These are phyloP conservation scores for Andrena dorsata DNA, from an alignment of 2,888 invertebrate genomes.

Conservation along the genomic window DNA sequence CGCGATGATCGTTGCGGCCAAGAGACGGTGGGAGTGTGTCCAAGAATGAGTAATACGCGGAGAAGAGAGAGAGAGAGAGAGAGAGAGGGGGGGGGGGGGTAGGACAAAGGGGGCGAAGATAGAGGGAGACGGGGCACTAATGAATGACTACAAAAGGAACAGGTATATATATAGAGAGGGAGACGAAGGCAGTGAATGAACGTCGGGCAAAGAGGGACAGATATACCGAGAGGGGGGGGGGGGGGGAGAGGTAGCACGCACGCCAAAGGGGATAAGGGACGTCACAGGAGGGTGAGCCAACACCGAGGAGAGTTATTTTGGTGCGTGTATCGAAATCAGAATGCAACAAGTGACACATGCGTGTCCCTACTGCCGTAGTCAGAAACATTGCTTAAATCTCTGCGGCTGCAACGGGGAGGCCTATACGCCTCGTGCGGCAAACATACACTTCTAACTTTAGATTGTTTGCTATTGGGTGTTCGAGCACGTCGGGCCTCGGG, in stretches of 20 bases:
- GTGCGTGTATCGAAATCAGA: conserved; percentile 79
- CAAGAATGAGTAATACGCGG: conserved; percentile 61
- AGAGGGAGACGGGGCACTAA: conserved; percentile 60
- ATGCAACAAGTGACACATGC: conserved; percentile 82
- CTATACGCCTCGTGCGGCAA: conserved; percentile 53
- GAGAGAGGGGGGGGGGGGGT: conserved; percentile 42
- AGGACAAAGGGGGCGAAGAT: conserved; percentile 35
- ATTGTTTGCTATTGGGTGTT: conserved; percentile 51
- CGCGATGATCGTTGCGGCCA: not conserved
- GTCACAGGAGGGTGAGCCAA: conserved; percentile 48
- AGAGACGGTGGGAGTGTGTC: conserved; percentile 50
- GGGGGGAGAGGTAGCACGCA: conserved; percentile 53
- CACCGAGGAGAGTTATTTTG: conserved; percentile 77
- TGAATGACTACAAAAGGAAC: conserved; percentile 74
- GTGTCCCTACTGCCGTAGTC: conserved; percentile 58
- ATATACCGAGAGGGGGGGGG: conserved; percentile 27
- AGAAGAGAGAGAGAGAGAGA: conserved; percentile 42
- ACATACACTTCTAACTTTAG: conserved; percentile 58
- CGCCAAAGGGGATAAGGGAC: conserved; percentile 55
- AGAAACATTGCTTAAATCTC: conserved; percentile 67
- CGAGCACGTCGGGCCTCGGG: conserved; percentile 24
- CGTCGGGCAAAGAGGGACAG: conserved; percentile 18
- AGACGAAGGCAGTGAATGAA: conserved; percentile 59
- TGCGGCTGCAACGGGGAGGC: conserved; percentile 19
- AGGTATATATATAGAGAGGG: conserved; percentile 56